A percentile compares a stretch with the other conserved stretches of the same genome.
Evolutionary conservation across 1,140 invertebrate genomes (phyloP).

Genomic region (Maconellicoccus hirsutus): DNA sequence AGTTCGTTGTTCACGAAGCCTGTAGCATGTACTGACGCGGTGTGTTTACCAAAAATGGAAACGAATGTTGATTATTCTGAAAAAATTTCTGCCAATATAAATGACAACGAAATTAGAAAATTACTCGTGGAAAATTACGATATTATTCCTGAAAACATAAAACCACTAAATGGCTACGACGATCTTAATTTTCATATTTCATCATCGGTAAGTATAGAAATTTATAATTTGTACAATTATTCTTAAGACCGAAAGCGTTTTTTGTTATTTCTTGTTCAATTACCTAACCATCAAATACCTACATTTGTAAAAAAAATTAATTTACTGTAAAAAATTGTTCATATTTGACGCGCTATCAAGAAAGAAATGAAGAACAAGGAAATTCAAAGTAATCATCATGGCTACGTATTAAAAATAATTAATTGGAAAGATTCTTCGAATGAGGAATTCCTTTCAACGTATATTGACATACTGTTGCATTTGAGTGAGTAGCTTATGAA

Average conservation of each 20-base stretch:
- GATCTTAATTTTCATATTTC: slow-evolving; percentile 1
- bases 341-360: no score
- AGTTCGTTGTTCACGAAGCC: no score
- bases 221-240: no score
- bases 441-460: background rate
- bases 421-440: background rate
- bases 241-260: no score
- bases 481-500: background rate
- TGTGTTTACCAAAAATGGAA: background rate
- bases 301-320: no score
- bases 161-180: background rate
- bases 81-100: background rate
- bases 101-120: background rate
- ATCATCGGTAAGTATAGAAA: background rate
- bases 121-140: background rate
- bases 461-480: background rate
- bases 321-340: no score
- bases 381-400: background rate
- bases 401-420: background rate
- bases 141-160: background rate
- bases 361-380: background rate
- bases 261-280: no score
- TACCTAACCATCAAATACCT: no score
- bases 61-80: background rate
- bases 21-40: no score